These are phyloP conservation scores for Echeneis naucrates DNA, from an alignment of 2,797 vertebrate species.

Conservation along the genomic window DNA sequence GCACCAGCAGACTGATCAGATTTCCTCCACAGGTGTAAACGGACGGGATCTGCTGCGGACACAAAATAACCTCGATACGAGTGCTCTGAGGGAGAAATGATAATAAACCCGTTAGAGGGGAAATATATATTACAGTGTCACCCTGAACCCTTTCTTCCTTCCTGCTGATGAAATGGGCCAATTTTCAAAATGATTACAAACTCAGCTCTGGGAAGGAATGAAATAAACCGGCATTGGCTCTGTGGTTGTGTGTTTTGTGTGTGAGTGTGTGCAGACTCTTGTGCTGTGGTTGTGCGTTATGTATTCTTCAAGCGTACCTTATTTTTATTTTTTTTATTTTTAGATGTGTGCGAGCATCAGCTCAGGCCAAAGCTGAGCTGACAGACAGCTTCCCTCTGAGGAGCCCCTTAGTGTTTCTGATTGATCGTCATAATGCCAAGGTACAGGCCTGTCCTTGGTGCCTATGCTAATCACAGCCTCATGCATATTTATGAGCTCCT, in stretches of 20 bases:
- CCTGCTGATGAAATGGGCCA: slow-evolving; percentile 72
- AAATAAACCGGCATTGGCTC: slow-evolving; percentile 9
- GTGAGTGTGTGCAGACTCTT: slow-evolving; percentile 9
- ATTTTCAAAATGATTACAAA: slow-evolving; percentile 75
- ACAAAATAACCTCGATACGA: slow-evolving; percentile 63
- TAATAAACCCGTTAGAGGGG: slow-evolving; percentile 62
- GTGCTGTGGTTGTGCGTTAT: slow-evolving; percentile 25
- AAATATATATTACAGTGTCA: slow-evolving; percentile 49
- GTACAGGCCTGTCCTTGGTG: slow-evolving; percentile 80
- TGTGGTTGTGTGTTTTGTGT: background rate
- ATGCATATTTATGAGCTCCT: slow-evolving; percentile 79
- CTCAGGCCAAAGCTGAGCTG: slow-evolving; percentile 70
- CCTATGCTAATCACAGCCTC: slow-evolving; percentile 73
- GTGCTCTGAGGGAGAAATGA: slow-evolving; percentile 51
- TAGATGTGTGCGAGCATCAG: slow-evolving; percentile 42
- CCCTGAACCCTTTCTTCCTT: background rate
- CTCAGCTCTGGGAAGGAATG: slow-evolving; percentile 33
- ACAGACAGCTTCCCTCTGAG: slow-evolving; percentile 77
- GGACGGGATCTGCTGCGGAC: slow-evolving; percentile 24
- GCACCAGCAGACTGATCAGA: slow-evolving; percentile 2
- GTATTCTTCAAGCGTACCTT: slow-evolving; percentile 55
- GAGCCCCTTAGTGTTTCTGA: slow-evolving; percentile 75
- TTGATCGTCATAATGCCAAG: slow-evolving; percentile 79
- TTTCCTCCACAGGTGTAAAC: slow-evolving; percentile 20
- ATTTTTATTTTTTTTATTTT: slow-evolving; percentile 29